phyloP scores from a whole-genome alignment of 2,113 vertebrate species.

The Myodes glareolus region DNA sequence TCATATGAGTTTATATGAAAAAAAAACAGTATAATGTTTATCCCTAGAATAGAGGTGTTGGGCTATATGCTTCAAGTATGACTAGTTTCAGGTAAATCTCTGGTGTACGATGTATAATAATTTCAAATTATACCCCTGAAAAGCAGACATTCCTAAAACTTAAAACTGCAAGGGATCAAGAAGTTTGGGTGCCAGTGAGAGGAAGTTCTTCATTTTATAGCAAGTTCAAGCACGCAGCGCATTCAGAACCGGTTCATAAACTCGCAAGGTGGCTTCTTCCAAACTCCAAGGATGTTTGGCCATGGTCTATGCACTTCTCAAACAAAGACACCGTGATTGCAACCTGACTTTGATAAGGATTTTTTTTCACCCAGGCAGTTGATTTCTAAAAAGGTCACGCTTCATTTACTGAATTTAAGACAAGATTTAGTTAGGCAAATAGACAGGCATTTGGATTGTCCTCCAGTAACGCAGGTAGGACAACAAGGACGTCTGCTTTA shows the following conservation, averaged over 20 bases:
- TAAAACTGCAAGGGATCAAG: constrained; percentile 80
- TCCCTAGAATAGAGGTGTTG: not conserved
- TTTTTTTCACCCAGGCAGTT: constrained; percentile 38
- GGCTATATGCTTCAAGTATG: not conserved
- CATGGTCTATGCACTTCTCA: constrained; percentile 69
- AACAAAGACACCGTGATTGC: constrained; percentile 54
- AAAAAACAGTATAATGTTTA: constrained; percentile 52
- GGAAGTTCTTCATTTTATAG: constrained; percentile 82
- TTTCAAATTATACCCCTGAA: constrained; percentile 75
- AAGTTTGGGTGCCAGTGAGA: constrained; percentile 71
- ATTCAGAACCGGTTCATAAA: constrained; percentile 80
- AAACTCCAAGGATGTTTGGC: constrained; percentile 61
- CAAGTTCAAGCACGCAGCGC: constrained; percentile 78
- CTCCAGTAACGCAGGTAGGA: constrained; percentile 14
- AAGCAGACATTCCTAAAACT: constrained; percentile 79
- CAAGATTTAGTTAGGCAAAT: constrained; percentile 46
- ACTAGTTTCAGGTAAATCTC: constrained; percentile 65
- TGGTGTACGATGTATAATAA: not conserved
- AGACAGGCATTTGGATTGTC: not conserved
- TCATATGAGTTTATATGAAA: constrained; percentile 35
- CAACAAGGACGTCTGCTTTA: not conserved
- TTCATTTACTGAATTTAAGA: constrained; percentile 69
- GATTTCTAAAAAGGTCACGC: constrained; percentile 69
- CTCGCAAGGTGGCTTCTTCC: constrained; percentile 73
- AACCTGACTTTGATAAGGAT: constrained; percentile 52